Conservation (phyloP, 1,140 invertebrate genomes). For the Meloidogyne chitwoodi region DNA sequence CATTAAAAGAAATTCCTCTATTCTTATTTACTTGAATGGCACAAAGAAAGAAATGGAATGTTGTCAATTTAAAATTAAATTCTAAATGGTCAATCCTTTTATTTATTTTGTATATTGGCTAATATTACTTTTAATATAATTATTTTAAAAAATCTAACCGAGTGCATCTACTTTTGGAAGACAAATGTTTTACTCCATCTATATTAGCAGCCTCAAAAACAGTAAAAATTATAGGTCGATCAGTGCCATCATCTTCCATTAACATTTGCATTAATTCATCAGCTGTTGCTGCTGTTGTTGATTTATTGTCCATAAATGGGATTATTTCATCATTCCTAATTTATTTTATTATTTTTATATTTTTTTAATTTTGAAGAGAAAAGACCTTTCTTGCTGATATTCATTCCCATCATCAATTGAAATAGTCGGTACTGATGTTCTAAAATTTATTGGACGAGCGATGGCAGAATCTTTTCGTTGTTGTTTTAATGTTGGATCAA, state of each 20-base stretch:
- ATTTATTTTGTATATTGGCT: not conserved
- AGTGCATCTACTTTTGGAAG: conserved; percentile 27
- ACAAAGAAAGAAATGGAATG: too few species aligned
- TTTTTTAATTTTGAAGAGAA: not conserved
- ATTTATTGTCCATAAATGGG: not conserved
- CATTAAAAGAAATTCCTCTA: too few species aligned
- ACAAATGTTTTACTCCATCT: conserved; percentile 43
- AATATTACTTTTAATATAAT: conserved; percentile 7
- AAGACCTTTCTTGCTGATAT: not conserved
- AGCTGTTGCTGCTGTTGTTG: not conserved
- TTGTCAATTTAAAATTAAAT: too few species aligned
- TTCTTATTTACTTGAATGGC: too few species aligned
- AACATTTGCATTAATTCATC: conserved; percentile 34
- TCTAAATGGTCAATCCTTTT: too few species aligned
- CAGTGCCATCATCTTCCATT: conserved; percentile 40
- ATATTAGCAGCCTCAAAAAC: conserved; percentile 45
- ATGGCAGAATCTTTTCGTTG: not conserved
- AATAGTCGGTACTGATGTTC: conserved; percentile 2
- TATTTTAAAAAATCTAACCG: conserved; percentile 6
- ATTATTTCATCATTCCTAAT: not conserved
- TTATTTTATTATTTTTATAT: not conserved
- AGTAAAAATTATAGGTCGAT: conserved; percentile 30
- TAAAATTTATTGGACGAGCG: not conserved
- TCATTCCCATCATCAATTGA: conserved; percentile 2
- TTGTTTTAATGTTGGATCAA: not conserved